Evolutionary conservation across 2,797 vertebrate species (phyloP).

Genomic region (Vultur gryphus): DNA sequence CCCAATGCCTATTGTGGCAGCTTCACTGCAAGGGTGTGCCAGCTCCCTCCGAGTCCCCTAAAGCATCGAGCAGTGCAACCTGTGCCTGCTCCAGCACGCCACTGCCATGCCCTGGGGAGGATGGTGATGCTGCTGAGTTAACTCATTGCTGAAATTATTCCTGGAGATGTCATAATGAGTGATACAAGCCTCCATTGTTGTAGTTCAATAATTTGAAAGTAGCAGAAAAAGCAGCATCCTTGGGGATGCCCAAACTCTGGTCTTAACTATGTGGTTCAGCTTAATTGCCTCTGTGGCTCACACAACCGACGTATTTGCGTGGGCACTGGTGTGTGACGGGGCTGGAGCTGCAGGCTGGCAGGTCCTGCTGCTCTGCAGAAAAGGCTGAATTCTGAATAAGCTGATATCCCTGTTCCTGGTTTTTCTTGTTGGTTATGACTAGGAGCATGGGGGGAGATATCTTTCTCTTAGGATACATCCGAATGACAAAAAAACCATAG

Average conservation of each 20-base stretch:
- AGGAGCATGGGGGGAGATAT: neutral
- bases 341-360: neutral
- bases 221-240: neutral
- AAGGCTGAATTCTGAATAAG: neutral
- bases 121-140: neutral
- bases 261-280: neutral
- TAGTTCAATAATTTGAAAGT: neutral
- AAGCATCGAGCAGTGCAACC: neutral
- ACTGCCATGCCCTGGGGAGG: accelerated
- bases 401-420: neutral
- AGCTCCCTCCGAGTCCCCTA: neutral
- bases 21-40: accelerated
- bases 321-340: neutral
- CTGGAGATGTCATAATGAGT: accelerated
- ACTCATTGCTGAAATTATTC: neutral
- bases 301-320: accelerated
- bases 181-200: neutral
- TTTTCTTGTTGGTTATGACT: neutral
- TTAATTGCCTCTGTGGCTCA: neutral
- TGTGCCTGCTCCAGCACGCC: neutral
- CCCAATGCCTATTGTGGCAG: neutral
- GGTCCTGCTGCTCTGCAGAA: neutral
- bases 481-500: neutral
- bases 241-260: neutral
- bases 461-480: neutral